Evolutionary conservation across 2,113 vertebrate species (phyloP).

Genomic region (Xiphophorus couchianus): DNA sequence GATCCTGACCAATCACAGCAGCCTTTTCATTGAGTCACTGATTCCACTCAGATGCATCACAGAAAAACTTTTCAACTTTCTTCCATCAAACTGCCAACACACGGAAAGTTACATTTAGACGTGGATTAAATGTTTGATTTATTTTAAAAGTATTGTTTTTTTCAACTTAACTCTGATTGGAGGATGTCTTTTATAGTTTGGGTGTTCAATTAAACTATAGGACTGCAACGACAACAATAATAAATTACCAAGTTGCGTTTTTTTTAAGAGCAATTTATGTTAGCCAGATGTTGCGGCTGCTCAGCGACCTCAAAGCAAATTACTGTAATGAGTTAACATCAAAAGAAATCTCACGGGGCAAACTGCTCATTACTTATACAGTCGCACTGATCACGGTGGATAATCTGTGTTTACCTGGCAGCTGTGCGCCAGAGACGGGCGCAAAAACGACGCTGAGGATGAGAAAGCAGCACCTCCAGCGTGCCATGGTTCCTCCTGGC

Average conservation of each 20-base stretch:
- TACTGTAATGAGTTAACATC: conserved; percentile 38
- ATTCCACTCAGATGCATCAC: background rate
- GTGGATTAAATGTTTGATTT: too few species aligned
- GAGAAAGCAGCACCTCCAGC: background rate
- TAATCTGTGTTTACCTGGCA: conserved; percentile 69
- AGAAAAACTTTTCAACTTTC: background rate
- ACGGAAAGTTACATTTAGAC: background rate
- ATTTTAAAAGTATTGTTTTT: too few species aligned
- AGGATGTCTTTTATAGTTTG: background rate
- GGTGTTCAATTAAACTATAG: background rate
- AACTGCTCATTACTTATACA: conserved; percentile 50
- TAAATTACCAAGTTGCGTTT: too few species aligned
- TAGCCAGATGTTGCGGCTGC: conserved; percentile 58
- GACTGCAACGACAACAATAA: background rate
- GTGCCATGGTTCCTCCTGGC: conserved; percentile 24
- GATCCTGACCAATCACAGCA: background rate
- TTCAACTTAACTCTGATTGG: background rate
- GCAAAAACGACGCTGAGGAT: conserved; percentile 6
- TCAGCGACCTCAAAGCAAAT: conserved; percentile 45
- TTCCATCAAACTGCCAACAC: too few species aligned
- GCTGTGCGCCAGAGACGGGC: background rate
- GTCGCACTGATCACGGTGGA: background rate
- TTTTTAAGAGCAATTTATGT: background rate
- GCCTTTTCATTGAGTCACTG: too few species aligned
- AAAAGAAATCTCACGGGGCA: conserved; percentile 33